Percentiles rank a stretch among this genome's conserved stretches.
These are phyloP conservation scores for Venturia canescens DNA, from an alignment of 1,140 invertebrate genomes.

Conservation along the genomic window DNA sequence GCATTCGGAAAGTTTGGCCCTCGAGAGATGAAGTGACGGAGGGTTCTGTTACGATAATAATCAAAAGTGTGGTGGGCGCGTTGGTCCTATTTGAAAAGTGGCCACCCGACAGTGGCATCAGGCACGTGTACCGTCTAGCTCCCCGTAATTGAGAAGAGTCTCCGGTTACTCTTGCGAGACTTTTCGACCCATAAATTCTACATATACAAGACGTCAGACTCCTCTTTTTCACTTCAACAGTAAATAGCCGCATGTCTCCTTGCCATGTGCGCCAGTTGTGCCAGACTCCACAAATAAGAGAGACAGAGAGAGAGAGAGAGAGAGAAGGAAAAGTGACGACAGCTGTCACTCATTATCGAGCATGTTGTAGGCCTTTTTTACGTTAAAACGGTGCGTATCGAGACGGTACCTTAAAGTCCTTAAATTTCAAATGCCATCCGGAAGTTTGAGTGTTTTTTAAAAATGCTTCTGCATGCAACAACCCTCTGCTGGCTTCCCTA, in stretches of 20 bases:
- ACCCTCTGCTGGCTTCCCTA: too few relatives aligned
- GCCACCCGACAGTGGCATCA: constrained; percentile 13
- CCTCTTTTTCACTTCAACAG: not conserved
- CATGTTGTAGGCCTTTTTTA: constrained; percentile 27
- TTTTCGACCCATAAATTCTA: constrained; percentile 32
- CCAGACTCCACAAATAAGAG: not conserved
- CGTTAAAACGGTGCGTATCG: not conserved
- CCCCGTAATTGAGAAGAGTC: constrained; percentile 34
- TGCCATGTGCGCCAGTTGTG: constrained; percentile 4
- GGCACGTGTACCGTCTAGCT: constrained; percentile 27
- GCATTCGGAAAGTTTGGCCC: too few relatives aligned
- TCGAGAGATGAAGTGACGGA: too few relatives aligned
- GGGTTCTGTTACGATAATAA: not conserved
- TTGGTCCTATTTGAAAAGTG: not conserved
- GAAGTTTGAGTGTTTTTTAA: not conserved
- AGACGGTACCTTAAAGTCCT: not conserved
- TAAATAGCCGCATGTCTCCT: not conserved
- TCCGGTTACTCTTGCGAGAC: constrained; percentile 26
- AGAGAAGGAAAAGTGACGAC: constrained; percentile 28
- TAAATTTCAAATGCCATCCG: not conserved
- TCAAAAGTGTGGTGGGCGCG: not conserved
- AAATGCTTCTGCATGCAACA: not conserved
- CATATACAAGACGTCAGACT: not conserved
- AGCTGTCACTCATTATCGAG: constrained; percentile 49
- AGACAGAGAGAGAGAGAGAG: not conserved